Conservation (phyloP, 1,140 invertebrate species). For the Drosophila trapezifrons region DNA sequence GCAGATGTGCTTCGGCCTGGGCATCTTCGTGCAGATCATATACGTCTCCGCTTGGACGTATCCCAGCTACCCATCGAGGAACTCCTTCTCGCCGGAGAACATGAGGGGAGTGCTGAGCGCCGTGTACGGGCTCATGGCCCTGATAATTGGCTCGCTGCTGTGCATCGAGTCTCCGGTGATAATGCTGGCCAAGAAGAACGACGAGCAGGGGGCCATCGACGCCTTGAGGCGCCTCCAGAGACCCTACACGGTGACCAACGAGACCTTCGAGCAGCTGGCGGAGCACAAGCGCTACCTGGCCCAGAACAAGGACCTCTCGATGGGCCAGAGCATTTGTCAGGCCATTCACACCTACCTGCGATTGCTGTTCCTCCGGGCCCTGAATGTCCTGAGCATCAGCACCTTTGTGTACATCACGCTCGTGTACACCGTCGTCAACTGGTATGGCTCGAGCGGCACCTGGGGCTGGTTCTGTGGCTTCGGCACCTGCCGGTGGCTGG, state of each 20-base stretch:
- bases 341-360: constrained; percentile 41
- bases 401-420: constrained; percentile 4
- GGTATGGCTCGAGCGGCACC: rapidly evolving
- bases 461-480: constrained; percentile 26
- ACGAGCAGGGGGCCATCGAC: constrained; percentile 57
- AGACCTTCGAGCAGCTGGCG: constrained; percentile 59
- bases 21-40: constrained; percentile 56
- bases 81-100: constrained; percentile 41
- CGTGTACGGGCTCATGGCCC: constrained; percentile 46
- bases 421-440: rapidly evolving
- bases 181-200: constrained; percentile 46
- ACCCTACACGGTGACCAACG: constrained; percentile 51
- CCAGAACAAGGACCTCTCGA: constrained; percentile 50
- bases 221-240: constrained; percentile 55
- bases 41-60: constrained; percentile 31
- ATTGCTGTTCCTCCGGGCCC: constrained; percentile 26
- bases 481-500: constrained; percentile 33
- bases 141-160: constrained; percentile 39
- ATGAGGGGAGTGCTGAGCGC: constrained; percentile 51
- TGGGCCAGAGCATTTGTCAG: constrained; percentile 37
- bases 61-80: neutral
- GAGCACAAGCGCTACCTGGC: constrained; percentile 67
- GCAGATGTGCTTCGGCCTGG: constrained; percentile 39
- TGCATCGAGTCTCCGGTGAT: constrained; percentile 66
- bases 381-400: constrained; percentile 57